phyloP scores from a whole-genome alignment of 2,888 invertebrate genomes.

The Chromoteleia sp. region DNA sequence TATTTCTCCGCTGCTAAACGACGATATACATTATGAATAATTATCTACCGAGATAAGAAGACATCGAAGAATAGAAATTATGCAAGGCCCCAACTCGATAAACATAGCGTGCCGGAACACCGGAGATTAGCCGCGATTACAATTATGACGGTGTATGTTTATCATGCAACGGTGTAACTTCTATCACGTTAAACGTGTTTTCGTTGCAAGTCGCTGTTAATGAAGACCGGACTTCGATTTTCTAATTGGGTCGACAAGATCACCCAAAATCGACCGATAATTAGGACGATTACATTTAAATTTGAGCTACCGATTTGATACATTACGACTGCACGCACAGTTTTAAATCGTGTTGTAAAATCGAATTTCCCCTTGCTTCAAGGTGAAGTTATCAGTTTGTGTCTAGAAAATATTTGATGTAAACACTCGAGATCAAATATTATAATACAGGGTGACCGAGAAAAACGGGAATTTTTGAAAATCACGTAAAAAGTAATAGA shows the following conservation, averaged over 20 bases:
- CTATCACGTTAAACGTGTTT: conserved; percentile 39
- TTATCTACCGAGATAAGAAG: conserved; percentile 43
- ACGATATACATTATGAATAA: conserved; percentile 55
- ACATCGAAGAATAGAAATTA: conserved; percentile 49
- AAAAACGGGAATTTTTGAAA: no score
- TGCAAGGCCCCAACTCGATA: conserved; percentile 33
- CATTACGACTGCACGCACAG: no score
- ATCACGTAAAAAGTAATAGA: no score
- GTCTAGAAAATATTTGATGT: no score
- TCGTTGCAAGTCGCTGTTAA: conserved; percentile 28
- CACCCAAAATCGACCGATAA: neutral
- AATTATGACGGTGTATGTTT: no score
- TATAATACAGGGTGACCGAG: no score
- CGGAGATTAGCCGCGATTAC: conserved; percentile 27
- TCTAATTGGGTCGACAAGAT: conserved; percentile 32
- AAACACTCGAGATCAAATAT: no score
- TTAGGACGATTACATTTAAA: neutral
- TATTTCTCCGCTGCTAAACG: conserved; percentile 47
- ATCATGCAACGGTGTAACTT: conserved; percentile 9
- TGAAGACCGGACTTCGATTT: conserved; percentile 16
- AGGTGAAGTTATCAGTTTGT: no score
- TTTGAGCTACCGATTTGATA: no score
- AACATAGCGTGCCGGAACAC: conserved; percentile 7
- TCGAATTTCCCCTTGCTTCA: no score
- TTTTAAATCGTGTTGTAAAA: no score